These are phyloP conservation scores for Habrosyne pyritoides DNA, from an alignment of 2,888 invertebrate genomes.

Conservation along the genomic window DNA sequence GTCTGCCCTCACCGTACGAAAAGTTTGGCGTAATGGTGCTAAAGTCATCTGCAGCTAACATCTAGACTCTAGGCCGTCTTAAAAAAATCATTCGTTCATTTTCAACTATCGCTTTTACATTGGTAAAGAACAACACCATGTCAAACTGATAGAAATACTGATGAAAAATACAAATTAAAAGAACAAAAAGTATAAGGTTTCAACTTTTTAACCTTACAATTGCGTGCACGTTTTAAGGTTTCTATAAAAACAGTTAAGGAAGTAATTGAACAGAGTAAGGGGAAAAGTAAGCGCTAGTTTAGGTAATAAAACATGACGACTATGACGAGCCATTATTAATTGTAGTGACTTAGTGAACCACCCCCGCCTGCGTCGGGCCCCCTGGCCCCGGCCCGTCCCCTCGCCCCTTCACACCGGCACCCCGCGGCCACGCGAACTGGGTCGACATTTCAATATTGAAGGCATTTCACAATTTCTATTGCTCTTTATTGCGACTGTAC, in stretches of 20 bases:
- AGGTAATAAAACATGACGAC: constrained; percentile 57
- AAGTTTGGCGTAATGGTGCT: too few relatives aligned
- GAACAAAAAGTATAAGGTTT: too few relatives aligned
- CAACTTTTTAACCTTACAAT: neutral
- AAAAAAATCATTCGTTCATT: too few relatives aligned
- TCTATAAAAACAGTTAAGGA: neutral
- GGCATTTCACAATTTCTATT: constrained; percentile 77
- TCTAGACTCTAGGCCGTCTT: too few relatives aligned
- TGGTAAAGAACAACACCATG: too few relatives aligned
- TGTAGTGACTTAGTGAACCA: constrained; percentile 48
- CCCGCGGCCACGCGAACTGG: constrained; percentile 59
- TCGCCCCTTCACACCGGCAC: constrained; percentile 26
- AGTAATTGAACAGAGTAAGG: neutral
- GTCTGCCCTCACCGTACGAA: too few relatives aligned
- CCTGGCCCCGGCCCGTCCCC: constrained; percentile 28
- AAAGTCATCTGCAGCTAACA: too few relatives aligned
- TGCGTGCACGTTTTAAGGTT: constrained; percentile 2
- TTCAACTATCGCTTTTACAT: too few relatives aligned
- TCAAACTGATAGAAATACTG: too few relatives aligned
- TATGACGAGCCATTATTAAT: constrained; percentile 66
- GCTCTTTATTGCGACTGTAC: constrained; percentile 66
- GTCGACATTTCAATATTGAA: constrained; percentile 78
- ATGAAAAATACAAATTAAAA: too few relatives aligned
- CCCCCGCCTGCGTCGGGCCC: constrained; percentile 20
- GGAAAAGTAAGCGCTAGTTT: constrained; percentile 16